Evolutionary conservation across 2,113 vertebrate genomes (phyloP).

Genomic region (Cyprinus carpio): DNA sequence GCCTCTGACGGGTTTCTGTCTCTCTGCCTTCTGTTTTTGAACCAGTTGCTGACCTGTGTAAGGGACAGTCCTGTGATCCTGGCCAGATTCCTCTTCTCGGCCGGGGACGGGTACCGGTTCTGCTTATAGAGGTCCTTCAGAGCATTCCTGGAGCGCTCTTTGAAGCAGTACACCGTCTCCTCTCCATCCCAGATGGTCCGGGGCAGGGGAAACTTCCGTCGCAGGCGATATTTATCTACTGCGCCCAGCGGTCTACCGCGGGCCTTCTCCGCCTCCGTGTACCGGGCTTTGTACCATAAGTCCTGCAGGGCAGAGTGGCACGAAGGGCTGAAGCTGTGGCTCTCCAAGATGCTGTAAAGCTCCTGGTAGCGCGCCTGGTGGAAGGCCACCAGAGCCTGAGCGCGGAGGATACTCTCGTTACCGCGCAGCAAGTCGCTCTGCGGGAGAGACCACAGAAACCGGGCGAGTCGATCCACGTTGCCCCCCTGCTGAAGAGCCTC

Average conservation of each 20-base stretch:
- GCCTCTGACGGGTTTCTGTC: constrained; percentile 96
- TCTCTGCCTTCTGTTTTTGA: constrained; percentile 97
- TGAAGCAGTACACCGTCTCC: constrained; percentile 99
- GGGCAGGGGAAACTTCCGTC: constrained; percentile 96
- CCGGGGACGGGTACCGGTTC: constrained; percentile 96
- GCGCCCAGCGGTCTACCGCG: constrained; percentile 96
- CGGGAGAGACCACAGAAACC: constrained; percentile 96
- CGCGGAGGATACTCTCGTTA: constrained; percentile 97
- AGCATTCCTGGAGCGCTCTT: constrained; percentile 96
- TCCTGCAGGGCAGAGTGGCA: constrained; percentile 96
- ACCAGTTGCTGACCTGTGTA: constrained; percentile 99
- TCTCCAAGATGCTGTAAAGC: constrained; percentile 96
- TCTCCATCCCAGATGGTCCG: constrained; percentile 99
- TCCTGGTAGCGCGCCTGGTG: constrained; percentile 96
- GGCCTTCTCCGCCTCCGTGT: constrained; percentile 95
- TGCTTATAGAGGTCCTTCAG: constrained; percentile 97
- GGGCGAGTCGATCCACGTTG: constrained; percentile 94
- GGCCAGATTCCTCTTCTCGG: constrained; percentile 94
- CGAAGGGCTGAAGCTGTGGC: constrained; percentile 92
- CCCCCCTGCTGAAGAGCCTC: constrained; percentile 98
- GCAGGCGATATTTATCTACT: constrained; percentile 97
- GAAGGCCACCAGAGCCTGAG: constrained; percentile 95
- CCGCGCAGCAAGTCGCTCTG: constrained; percentile 93
- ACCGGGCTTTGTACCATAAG: constrained; percentile 97
- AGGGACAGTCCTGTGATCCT: constrained; percentile 95